Evolutionary conservation across 2,113 vertebrate species (phyloP), one percentile per base, ranked within the genome.

Genomic region (Ptilorrhoa leucosticta): DNA sequence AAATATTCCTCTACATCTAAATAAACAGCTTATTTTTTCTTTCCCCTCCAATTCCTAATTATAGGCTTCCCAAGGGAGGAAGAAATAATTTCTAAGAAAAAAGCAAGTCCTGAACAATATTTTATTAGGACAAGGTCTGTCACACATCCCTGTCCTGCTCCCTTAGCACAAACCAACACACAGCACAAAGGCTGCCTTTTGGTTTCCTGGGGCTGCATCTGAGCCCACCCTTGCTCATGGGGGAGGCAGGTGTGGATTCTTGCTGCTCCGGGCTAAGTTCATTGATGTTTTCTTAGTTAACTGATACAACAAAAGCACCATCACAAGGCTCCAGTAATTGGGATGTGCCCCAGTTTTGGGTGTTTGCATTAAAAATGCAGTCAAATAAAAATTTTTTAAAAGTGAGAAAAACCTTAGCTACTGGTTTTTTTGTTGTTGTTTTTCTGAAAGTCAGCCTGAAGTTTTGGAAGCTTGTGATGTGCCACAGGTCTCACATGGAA

Each of bases 301-400:
- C 27, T 44, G 35, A 64, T 63, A 50, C 14, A 72, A 60, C 33
- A 76, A 87, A 87, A 82, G 23, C 40, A 65, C 31, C 40, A 51
- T 10, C 26, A 30, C 39, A 89, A 84, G 35, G 54, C 35, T 65
- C 13, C 30, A 66, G 33, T 21, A 33, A 64, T 3, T 58, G n/a
- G 28, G 24, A 63, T 0, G 0, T 27, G 30, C 9, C 17, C 27
- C 33, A 28, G 35, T 69, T 92, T 45, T 0, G 7, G 13, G 15
- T 33, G 19, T 39, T 75, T 24, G 8, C 22, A n/a, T 91, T n/a
- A 73, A 84, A 83, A 77, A 58, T 11, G 7, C 22, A 39, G 88
- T 89, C 23, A 58, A 35, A 53, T 31, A 47, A 20, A 8, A 24
- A 2, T 3, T 10, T 26, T 35, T 20, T 3, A 3, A 7, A 20